phyloP scores from a whole-genome alignment of 2,888 invertebrate species.

The Mesorhabditis belari region DNA sequence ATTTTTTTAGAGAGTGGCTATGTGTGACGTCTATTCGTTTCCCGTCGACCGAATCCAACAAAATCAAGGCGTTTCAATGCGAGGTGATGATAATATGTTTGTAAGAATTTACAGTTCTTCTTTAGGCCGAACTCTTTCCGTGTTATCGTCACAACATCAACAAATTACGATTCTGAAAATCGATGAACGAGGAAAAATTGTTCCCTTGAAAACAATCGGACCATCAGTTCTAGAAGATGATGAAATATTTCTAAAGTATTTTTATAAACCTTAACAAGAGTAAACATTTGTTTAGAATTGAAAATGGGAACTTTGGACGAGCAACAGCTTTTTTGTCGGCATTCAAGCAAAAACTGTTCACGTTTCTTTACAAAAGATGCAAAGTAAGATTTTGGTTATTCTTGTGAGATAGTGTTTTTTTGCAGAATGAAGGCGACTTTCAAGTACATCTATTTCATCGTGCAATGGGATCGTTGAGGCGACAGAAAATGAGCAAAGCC shows the following conservation, averaged over 20 bases:
- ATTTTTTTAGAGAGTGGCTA: not conserved
- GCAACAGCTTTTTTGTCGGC: too few relatives aligned
- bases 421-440: not conserved
- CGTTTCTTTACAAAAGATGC: not conserved
- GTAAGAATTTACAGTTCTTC: too few relatives aligned
- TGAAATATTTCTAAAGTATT: not conserved
- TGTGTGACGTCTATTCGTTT: not conserved
- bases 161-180: not conserved
- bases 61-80: not conserved
- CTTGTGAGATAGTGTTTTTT: not conserved
- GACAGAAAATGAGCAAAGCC: not conserved
- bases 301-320: not conserved
- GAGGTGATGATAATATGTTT: too few relatives aligned
- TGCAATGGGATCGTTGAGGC: not conserved
- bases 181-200: not conserved
- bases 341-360: not conserved
- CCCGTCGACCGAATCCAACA: not conserved
- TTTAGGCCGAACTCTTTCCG: not conserved
- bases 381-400: not conserved
- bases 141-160: not conserved
- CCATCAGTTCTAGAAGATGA: not conserved
- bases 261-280: not conserved
- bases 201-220: not conserved
- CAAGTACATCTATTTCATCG: not conserved
- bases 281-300: not conserved